These are phyloP conservation scores for Takifugu bimaculatus DNA, from an alignment of 2,113 vertebrate genomes.

Conservation along the genomic window DNA sequence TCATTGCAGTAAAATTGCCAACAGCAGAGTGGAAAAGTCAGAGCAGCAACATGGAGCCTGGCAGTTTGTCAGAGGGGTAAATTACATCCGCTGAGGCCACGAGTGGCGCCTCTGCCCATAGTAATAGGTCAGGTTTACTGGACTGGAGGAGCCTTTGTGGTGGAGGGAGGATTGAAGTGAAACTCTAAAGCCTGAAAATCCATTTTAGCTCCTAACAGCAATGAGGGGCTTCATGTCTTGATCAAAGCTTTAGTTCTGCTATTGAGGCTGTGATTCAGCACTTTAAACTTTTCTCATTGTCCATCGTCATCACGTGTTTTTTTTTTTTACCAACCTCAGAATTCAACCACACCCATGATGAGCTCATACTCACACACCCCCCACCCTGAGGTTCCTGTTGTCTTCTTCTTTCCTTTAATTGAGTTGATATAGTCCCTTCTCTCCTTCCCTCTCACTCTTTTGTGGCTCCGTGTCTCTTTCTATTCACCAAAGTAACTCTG, in stretches of 20 bases:
- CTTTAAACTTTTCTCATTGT: not conserved
- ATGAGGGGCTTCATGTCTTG: not conserved
- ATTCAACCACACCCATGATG: slow-evolving; percentile 36
- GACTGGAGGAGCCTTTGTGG: slow-evolving; percentile 13
- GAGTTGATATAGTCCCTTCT: not conserved
- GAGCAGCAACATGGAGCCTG: slow-evolving; percentile 1
- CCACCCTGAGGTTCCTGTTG: slow-evolving; percentile 11
- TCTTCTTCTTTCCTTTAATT: slow-evolving; percentile 16
- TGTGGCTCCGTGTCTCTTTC: slow-evolving; percentile 20
- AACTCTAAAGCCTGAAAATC: slow-evolving; percentile 8
- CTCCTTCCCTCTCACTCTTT: slow-evolving; percentile 20
- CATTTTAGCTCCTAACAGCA: slow-evolving; percentile 10
- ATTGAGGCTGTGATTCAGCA: too few relatives aligned
- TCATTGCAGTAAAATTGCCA: not conserved
- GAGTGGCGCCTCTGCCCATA: slow-evolving; percentile 3
- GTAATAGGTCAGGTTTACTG: slow-evolving; percentile 25
- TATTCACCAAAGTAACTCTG: slow-evolving; percentile 41
- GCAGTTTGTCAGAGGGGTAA: slow-evolving; percentile 11
- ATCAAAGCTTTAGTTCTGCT: too few relatives aligned
- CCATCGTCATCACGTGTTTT: not conserved
- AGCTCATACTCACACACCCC: slow-evolving; percentile 23
- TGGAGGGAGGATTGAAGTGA: slow-evolving; percentile 4
- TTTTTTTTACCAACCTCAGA: not conserved
- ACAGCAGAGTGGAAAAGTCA: slow-evolving; percentile 2
- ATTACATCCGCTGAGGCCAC: slow-evolving; percentile 33